Conservation (phyloP, 2,797 vertebrate genomes). For the Chelonia mydas region DNA sequence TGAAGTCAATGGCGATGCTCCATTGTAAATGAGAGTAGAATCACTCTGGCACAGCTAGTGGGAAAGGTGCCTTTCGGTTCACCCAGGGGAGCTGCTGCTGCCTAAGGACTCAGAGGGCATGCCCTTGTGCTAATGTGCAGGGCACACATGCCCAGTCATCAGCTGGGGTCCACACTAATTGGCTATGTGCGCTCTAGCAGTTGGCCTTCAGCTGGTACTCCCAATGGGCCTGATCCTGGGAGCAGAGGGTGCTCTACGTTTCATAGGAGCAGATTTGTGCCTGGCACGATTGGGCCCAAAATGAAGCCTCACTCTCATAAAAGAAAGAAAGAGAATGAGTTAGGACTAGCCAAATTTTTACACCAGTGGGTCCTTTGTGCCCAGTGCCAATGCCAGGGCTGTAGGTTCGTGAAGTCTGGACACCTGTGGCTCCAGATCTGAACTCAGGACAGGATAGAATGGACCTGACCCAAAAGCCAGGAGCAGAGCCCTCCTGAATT, state of each 20-base stretch:
- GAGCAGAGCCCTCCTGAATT: background rate
- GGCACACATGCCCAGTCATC: background rate
- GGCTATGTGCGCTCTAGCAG: background rate
- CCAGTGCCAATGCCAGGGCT: background rate
- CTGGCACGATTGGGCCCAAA: background rate
- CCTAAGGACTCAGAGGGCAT: background rate
- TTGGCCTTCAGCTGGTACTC: background rate
- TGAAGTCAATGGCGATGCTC: background rate
- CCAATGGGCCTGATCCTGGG: no score
- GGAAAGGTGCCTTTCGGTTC: background rate
- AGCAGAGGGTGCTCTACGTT: no score
- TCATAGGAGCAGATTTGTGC: background rate
- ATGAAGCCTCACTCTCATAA: background rate
- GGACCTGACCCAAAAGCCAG: background rate
- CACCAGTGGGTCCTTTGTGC: background rate
- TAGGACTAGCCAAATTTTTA: background rate
- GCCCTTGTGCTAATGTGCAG: background rate
- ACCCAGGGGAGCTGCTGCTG: background rate
- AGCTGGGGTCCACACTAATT: background rate
- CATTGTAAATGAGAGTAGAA: background rate
- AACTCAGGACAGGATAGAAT: background rate
- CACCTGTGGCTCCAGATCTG: background rate
- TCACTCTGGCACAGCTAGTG: background rate
- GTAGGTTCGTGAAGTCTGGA: background rate
- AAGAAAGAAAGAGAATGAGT: background rate